These are phyloP conservation scores for Lophius americanus DNA, from an alignment of 2,797 vertebrate genomes.

Conservation along the genomic window DNA sequence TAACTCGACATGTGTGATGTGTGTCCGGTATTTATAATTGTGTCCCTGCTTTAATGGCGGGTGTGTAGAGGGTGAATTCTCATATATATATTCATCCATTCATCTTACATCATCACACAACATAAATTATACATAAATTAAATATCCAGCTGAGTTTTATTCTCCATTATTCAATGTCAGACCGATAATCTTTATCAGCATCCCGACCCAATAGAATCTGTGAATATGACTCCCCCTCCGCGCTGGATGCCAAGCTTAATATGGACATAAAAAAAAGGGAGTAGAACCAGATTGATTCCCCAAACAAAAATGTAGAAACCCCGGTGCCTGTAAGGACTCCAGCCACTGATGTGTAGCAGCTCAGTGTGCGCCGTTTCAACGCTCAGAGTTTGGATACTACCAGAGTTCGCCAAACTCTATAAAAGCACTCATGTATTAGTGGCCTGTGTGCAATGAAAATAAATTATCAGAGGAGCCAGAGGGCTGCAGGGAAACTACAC, in stretches of 20 bases:
- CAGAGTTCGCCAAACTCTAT: slow-evolving; percentile 42
- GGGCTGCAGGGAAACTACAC: slow-evolving; percentile 16
- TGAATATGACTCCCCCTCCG: slow-evolving; percentile 4
- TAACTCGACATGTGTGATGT: too few species aligned
- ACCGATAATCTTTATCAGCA: slow-evolving; percentile 28
- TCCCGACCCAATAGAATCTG: not conserved
- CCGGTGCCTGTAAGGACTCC: slow-evolving; percentile 1
- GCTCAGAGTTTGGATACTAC: slow-evolving; percentile 16
- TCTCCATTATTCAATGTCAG: not conserved
- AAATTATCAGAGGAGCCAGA: slow-evolving; percentile 9
- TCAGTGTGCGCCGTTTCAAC: slow-evolving; percentile 16
- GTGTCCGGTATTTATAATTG: too few species aligned
- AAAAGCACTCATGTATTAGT: slow-evolving; percentile 19
- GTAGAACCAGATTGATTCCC: slow-evolving; percentile 21
- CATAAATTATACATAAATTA: not conserved
- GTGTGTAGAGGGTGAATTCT: too few species aligned
- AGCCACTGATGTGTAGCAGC: slow-evolving; percentile 8
- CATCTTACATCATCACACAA: not conserved
- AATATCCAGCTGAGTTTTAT: not conserved
- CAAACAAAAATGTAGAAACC: slow-evolving; percentile 36
- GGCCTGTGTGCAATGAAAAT: slow-evolving; percentile 14
- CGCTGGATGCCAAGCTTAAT: slow-evolving; percentile 29
- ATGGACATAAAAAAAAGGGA: slow-evolving; percentile 19
- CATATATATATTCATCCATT: too few species aligned
- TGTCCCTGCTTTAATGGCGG: too few species aligned